Percentiles rank a stretch among this genome's conserved stretches.
Conservation (phyloP, 2,888 invertebrate genomes). For the Ophion costatus region DNA sequence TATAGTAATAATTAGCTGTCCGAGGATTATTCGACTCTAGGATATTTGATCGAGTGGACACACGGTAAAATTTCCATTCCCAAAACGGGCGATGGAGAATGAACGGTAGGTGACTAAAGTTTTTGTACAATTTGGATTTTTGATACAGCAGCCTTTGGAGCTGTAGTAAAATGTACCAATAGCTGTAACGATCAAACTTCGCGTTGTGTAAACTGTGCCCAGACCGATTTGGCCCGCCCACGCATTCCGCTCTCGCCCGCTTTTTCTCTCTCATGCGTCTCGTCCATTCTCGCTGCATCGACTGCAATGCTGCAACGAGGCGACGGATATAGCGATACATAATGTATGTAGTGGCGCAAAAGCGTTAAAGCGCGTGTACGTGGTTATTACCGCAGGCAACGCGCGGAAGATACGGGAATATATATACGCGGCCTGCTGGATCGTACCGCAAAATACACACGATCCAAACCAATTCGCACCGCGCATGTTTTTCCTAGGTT, state of each 20-base stretch:
- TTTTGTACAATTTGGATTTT: background rate
- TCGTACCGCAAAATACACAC: slow-evolving; percentile 40
- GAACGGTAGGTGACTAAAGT: background rate
- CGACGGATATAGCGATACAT: slow-evolving; percentile 23
- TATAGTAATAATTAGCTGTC: background rate
- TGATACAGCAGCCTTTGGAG: background rate
- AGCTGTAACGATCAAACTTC: slow-evolving; percentile 18
- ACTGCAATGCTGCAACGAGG: slow-evolving; percentile 48
- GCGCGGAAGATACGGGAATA: slow-evolving; percentile 20
- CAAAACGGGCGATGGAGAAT: background rate
- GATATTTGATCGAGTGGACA: background rate
- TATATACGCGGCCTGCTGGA: slow-evolving; percentile 31
- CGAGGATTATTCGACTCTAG: background rate
- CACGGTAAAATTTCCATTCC: background rate
- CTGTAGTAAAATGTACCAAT: slow-evolving; percentile 29
- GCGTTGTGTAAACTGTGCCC: slow-evolving; percentile 50
- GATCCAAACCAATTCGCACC: slow-evolving; percentile 52
- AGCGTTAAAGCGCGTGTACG: slow-evolving; percentile 52
- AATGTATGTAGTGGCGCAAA: slow-evolving; percentile 17
- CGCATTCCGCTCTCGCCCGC: slow-evolving; percentile 49
- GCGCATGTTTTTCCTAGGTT: slow-evolving; percentile 49
- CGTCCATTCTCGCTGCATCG: slow-evolving; percentile 44
- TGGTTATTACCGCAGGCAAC: slow-evolving; percentile 51
- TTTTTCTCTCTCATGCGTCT: slow-evolving; percentile 25
- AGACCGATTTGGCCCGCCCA: slow-evolving; percentile 61